phyloP scores from a whole-genome alignment of 2,888 invertebrate species.

The Andrena fulva region DNA sequence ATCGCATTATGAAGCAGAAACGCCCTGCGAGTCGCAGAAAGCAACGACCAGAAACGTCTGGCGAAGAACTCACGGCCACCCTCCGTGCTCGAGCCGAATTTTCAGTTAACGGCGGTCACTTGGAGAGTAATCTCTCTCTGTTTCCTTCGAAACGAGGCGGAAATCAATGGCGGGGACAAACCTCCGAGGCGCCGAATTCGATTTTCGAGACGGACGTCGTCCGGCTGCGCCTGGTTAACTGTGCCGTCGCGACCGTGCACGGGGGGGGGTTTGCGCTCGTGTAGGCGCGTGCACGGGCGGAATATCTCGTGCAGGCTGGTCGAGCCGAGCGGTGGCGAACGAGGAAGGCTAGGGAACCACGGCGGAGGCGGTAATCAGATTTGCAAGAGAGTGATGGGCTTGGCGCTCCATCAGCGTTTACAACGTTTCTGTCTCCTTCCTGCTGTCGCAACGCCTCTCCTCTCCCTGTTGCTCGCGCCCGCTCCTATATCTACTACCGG shows the following conservation, averaged over 20 bases:
- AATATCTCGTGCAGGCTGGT: conserved; percentile 1
- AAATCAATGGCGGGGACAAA: conserved; percentile 68
- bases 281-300: not conserved
- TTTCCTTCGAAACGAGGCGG: conserved; percentile 46
- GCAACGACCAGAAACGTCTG: conserved; percentile 16
- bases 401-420: conserved; percentile 71
- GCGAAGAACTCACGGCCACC: conserved; percentile 22
- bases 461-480: not conserved
- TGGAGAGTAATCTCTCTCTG: conserved; percentile 14
- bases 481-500: not conserved
- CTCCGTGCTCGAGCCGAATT: conserved; percentile 28
- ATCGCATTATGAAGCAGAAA: not conserved
- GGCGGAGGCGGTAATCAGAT: conserved; percentile 73
- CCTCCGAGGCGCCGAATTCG: conserved; percentile 62
- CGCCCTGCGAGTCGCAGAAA: not conserved
- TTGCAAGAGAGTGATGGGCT: conserved; percentile 70
- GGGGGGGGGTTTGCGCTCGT: not conserved
- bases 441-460: conserved; percentile 8
- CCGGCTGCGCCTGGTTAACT: conserved; percentile 51
- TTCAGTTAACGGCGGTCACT: conserved; percentile 46
- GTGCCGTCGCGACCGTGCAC: conserved; percentile 13
- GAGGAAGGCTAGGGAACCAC: conserved; percentile 41
- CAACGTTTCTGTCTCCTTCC: conserved; percentile 61
- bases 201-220: conserved; percentile 62
- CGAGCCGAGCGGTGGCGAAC: conserved; percentile 47